These are phyloP conservation scores for Mastomys coucha DNA, from an alignment of 2,113 vertebrate species.

Conservation along the genomic window DNA sequence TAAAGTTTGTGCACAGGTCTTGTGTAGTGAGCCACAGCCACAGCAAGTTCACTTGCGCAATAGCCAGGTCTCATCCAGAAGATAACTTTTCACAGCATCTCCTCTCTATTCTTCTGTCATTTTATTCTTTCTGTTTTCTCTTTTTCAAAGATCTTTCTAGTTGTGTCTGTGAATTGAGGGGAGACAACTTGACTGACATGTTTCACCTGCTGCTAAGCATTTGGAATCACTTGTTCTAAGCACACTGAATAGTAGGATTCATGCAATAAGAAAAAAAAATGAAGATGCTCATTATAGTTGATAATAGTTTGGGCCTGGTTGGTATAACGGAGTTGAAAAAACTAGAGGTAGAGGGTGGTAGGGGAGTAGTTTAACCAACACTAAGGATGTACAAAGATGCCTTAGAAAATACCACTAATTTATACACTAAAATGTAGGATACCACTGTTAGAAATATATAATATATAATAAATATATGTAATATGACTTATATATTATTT, in stretches of 20 bases:
- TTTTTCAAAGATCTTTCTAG: not conserved
- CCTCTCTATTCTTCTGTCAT: accelerated
- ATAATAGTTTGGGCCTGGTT: not conserved
- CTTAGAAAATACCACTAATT: not conserved
- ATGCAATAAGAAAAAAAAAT: not conserved
- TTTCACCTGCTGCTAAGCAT: not conserved
- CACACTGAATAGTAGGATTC: not conserved
- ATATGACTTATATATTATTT: too few relatives aligned
- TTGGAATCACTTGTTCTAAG: not conserved
- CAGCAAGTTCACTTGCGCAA: not conserved
- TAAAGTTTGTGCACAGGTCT: not conserved
- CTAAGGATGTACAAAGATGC: not conserved
- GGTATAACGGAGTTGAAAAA: not conserved
- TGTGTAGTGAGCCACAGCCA: not conserved
- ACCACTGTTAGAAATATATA: too few relatives aligned
- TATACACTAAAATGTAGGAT: not conserved
- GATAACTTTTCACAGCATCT: not conserved
- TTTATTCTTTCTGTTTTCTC: not conserved
- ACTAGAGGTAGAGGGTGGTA: not conserved
- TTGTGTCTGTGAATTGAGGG: not conserved
- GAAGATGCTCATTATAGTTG: not conserved
- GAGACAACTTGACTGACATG: not conserved
- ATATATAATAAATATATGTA: too few relatives aligned
- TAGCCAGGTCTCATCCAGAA: not conserved
- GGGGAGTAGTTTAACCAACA: not conserved